phyloP scores from a whole-genome alignment of 2,888 invertebrate genomes.

The Leptinotarsa peninsularis region DNA sequence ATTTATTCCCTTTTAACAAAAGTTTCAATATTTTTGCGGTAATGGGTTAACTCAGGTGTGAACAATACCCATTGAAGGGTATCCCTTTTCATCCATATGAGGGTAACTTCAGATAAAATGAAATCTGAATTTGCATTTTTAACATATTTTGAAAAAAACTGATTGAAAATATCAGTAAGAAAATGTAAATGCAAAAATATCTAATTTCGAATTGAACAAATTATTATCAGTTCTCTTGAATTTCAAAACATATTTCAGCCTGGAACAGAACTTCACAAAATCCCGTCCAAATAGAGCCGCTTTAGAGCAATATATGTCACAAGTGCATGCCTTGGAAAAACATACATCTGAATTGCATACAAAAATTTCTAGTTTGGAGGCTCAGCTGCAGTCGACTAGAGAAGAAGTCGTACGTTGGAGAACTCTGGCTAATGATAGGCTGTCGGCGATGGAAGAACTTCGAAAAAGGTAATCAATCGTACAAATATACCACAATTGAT shows the following conservation, averaged over 20 bases:
- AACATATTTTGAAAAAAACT: no score
- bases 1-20: no score
- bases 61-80: no score
- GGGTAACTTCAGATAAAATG: no score
- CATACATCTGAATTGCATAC: constrained; percentile 69
- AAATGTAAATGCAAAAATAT: no score
- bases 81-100: no score
- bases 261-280: constrained; percentile 48
- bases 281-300: constrained; percentile 57
- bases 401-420: constrained; percentile 76
- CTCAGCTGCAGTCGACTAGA: constrained; percentile 68
- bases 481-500: not conserved
- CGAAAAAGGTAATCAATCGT: constrained; percentile 58
- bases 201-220: no score
- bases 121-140: no score
- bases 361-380: constrained; percentile 67
- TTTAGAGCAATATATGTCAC: constrained; percentile 63
- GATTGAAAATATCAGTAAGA: no score
- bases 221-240: no score
- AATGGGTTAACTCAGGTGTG: no score
- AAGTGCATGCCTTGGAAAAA: constrained; percentile 70
- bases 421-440: constrained; percentile 74
- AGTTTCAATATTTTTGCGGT: no score
- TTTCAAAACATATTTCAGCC: constrained; percentile 40
- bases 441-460: constrained; percentile 73